Evolutionary conservation across 2,888 invertebrate species (phyloP).

Genomic region (Crematogaster levior): DNA sequence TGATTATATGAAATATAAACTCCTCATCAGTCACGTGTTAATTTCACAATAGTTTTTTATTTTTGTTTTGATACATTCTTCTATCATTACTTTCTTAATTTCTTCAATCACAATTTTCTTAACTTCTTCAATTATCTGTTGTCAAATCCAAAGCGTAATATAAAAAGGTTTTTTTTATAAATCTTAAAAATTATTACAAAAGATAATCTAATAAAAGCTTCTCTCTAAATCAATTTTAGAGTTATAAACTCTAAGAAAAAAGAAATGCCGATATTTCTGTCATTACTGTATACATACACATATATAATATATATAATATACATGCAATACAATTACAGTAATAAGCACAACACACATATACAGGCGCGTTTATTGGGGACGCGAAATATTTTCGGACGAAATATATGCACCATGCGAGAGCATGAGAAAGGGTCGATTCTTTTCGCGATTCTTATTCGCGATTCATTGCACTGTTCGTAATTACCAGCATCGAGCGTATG

Average conservation of each 20-base stretch:
- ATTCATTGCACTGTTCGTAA: constrained; percentile 50
- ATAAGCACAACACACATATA: constrained; percentile 75
- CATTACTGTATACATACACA: constrained; percentile 78
- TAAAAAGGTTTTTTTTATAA: not conserved
- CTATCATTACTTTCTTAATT: not conserved
- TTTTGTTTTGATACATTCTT: not conserved
- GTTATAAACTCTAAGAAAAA: constrained; percentile 64
- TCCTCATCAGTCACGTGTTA: constrained; percentile 50
- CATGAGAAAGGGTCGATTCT: constrained; percentile 4
- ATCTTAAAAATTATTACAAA: not conserved
- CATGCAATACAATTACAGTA: too few species aligned
- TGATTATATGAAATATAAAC: constrained; percentile 63
- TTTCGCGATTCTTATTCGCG: constrained; percentile 54
- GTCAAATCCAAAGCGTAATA: not conserved
- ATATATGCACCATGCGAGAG: constrained; percentile 26
- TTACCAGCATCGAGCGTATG: constrained; percentile 59
- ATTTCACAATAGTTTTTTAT: constrained; percentile 36
- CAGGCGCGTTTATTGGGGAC: constrained; percentile 77
- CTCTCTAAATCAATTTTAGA: not conserved
- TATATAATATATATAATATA: too few species aligned
- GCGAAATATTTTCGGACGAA: constrained; percentile 80
- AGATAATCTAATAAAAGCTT: not conserved
- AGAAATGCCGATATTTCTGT: constrained; percentile 76
- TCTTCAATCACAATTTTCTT: not conserved
- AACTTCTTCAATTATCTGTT: not conserved